These are phyloP conservation scores for Cenopis cana DNA, from an alignment of 2,888 invertebrate species.

Conservation along the genomic window DNA sequence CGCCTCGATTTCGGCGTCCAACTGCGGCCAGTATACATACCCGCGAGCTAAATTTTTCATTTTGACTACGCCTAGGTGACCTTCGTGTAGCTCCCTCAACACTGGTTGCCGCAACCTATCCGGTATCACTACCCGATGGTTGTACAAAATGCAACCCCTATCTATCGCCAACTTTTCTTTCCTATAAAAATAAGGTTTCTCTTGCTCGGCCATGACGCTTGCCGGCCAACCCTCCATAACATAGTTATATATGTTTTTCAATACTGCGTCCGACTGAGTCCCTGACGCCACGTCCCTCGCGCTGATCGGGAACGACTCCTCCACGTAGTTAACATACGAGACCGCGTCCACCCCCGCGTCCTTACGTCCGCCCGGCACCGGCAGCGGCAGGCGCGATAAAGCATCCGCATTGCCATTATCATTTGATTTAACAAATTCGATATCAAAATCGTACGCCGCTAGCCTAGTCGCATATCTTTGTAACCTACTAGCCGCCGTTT, in stretches of 20 bases:
- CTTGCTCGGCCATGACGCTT: conserved; percentile 3
- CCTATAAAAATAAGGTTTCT: conserved; percentile 30
- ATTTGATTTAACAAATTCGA: conserved; percentile 9
- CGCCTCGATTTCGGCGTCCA: conserved; percentile 48
- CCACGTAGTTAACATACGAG: conserved; percentile 9
- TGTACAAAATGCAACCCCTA: conserved; percentile 34
- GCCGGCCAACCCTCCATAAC: conserved; percentile 29
- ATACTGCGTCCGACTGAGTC: background rate
- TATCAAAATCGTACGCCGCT: conserved; percentile 14
- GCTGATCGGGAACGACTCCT: conserved; percentile 15
- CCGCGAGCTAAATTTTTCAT: conserved; percentile 48
- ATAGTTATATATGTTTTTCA: conserved; percentile 16
- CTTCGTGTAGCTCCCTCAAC: conserved; percentile 42
- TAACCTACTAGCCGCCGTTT: conserved; percentile 24
- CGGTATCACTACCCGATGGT: conserved; percentile 39
- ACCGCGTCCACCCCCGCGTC: background rate
- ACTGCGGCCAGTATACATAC: conserved; percentile 50
- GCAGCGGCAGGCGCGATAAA: conserved; percentile 18
- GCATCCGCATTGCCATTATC: conserved; percentile 13
- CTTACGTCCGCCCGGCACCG: background rate
- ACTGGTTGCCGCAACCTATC: background rate
- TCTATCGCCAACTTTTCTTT: conserved; percentile 31
- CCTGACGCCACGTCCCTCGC: conserved; percentile 5
- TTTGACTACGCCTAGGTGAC: conserved; percentile 49
- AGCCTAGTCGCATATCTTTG: conserved; percentile 13